Evolutionary conservation across 2,888 invertebrate species (phyloP).

Genomic region (Aplocera efformata): DNA sequence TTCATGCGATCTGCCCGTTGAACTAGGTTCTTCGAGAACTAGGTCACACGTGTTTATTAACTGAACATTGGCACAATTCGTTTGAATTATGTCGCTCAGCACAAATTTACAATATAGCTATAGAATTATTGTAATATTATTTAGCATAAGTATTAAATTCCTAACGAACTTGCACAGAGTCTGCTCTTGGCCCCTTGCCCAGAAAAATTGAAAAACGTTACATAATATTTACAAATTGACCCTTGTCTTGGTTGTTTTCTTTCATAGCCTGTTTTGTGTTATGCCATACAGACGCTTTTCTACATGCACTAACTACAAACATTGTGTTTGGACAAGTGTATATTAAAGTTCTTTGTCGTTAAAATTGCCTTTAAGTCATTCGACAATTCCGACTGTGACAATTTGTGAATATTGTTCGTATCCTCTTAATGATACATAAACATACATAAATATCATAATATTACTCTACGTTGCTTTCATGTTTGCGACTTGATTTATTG

Average conservation of each 20-base stretch:
- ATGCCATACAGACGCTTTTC: constrained; percentile 6
- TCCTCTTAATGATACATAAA: constrained; percentile 30
- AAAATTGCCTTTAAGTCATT: constrained; percentile 38
- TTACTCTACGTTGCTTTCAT: neutral
- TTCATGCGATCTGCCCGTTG: constrained; percentile 24
- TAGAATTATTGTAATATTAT: too few species aligned
- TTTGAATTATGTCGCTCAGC: constrained; percentile 3
- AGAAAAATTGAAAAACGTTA: constrained; percentile 2
- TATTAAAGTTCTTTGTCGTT: constrained; percentile 35
- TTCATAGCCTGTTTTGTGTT: neutral
- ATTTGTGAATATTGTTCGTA: constrained; percentile 35
- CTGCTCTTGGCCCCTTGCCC: constrained; percentile 6
- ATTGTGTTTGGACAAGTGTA: constrained; percentile 52
- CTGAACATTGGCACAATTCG: constrained; percentile 11
- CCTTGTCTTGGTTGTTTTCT: constrained; percentile 19
- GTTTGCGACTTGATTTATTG: neutral
- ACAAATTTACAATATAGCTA: too few species aligned
- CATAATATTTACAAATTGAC: constrained; percentile 7
- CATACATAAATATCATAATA: neutral
- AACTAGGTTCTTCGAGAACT: constrained; percentile 31
- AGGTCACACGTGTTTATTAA: constrained; percentile 31
- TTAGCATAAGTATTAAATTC: neutral
- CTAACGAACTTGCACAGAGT: neutral
- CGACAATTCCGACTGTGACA: constrained; percentile 31
- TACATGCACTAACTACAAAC: constrained; percentile 23